Conservation (phyloP, 2,888 invertebrate species). For the Chloromyia formosa region DNA sequence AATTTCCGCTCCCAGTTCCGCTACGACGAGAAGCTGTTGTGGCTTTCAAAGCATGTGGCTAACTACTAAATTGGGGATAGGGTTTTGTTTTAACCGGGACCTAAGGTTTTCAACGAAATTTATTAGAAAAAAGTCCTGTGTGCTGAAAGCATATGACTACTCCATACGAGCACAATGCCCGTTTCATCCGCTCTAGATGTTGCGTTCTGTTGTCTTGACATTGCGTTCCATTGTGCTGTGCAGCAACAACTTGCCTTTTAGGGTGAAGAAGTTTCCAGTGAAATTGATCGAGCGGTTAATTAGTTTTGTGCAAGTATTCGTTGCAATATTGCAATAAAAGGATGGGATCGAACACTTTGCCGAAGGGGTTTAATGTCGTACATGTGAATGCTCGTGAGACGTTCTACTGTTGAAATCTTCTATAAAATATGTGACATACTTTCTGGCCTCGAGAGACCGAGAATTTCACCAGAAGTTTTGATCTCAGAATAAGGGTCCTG, state of each 20-base stretch:
- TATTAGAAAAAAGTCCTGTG: slow-evolving; percentile 24
- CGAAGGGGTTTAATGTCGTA: too few relatives aligned
- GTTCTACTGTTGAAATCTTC: too few relatives aligned
- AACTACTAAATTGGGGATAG: slow-evolving; percentile 33
- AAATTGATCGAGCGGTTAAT: slow-evolving; percentile 27
- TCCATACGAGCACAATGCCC: too few relatives aligned
- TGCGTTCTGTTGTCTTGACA: neutral
- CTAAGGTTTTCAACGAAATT: slow-evolving; percentile 33
- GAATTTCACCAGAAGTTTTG: too few relatives aligned
- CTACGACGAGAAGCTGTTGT: slow-evolving; percentile 32
- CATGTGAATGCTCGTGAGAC: too few relatives aligned
- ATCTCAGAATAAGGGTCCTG: too few relatives aligned
- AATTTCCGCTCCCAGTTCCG: slow-evolving; percentile 17
- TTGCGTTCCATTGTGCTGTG: neutral
- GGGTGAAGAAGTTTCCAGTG: neutral
- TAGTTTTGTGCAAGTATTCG: neutral
- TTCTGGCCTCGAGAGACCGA: too few relatives aligned
- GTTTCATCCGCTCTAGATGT: too few relatives aligned
- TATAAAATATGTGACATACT: too few relatives aligned
- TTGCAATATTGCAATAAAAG: too few relatives aligned
- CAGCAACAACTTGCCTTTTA: slow-evolving; percentile 6
- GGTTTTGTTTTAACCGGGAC: slow-evolving; percentile 23
- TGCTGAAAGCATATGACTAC: slow-evolving; percentile 29
- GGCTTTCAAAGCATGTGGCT: slow-evolving; percentile 30
- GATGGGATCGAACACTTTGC: too few relatives aligned